These are phyloP conservation scores for Isurus oxyrinchus DNA, from an alignment of 2,113 vertebrate genomes.

Conservation along the genomic window DNA sequence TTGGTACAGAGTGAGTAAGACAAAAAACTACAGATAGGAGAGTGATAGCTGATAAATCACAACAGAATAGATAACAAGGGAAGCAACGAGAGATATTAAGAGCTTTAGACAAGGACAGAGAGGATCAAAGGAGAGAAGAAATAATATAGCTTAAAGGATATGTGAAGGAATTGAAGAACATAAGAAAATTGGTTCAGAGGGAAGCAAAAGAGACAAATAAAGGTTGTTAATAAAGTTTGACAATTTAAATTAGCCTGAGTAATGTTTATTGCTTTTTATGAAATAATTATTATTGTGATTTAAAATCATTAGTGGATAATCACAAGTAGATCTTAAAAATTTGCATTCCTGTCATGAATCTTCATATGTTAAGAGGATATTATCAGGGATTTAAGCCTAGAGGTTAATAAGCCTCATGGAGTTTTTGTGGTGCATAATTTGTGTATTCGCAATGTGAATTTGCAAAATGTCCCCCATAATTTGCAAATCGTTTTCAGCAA, in stretches of 20 bases:
- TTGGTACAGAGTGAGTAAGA: constrained; percentile 8
- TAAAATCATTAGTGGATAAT: not conserved
- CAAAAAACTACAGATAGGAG: not conserved
- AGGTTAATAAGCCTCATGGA: not conserved
- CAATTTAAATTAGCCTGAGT: not conserved
- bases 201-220: not conserved
- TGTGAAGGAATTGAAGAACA: not conserved
- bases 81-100: not conserved
- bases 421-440: not conserved
- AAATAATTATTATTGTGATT: not conserved
- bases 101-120: not conserved
- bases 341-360: not conserved
- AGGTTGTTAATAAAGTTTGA: not conserved
- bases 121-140: not conserved
- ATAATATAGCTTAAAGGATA: not conserved
- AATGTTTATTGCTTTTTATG: not conserved
- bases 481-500: not conserved
- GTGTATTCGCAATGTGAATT: not conserved
- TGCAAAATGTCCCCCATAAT: not conserved
- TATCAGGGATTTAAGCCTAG: not conserved
- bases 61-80: constrained; percentile 5
- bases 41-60: constrained; percentile 24
- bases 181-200: not conserved
- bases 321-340: not conserved
- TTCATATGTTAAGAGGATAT: not conserved